These are phyloP conservation scores for Helicoverpa zea DNA, from an alignment of 1,140 invertebrate genomes.

Conservation along the genomic window DNA sequence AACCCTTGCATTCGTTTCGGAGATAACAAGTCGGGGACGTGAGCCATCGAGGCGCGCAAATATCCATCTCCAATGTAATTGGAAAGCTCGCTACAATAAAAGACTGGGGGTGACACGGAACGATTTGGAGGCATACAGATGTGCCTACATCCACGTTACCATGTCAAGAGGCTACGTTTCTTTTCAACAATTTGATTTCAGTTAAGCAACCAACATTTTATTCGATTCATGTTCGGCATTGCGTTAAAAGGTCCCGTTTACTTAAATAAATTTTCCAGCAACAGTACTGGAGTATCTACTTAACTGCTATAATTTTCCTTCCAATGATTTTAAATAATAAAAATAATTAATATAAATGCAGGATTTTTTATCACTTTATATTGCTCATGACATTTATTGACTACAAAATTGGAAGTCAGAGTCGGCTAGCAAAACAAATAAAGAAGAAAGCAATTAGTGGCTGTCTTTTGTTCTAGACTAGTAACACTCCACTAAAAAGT, in stretches of 20 bases:
- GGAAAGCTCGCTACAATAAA: slow-evolving; percentile 76
- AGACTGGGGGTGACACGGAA: slow-evolving; percentile 67
- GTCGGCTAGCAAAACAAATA: too few relatives aligned
- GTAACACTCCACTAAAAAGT: too few relatives aligned
- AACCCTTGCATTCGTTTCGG: slow-evolving; percentile 56
- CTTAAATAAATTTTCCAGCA: slow-evolving; percentile 12
- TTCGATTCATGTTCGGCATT: slow-evolving; percentile 2
- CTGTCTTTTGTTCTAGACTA: too few relatives aligned
- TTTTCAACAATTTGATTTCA: slow-evolving; percentile 41
- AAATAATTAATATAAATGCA: too few relatives aligned
- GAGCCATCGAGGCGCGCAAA: slow-evolving; percentile 57
- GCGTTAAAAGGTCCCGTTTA: slow-evolving; percentile 31
- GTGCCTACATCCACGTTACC: slow-evolving; percentile 52
- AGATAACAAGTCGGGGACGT: slow-evolving; percentile 58
- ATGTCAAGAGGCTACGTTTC: slow-evolving; percentile 45
- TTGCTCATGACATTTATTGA: too few relatives aligned
- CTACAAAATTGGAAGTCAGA: too few relatives aligned
- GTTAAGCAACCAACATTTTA: slow-evolving; percentile 24
- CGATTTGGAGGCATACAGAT: slow-evolving; percentile 61
- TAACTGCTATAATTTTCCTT: background rate
- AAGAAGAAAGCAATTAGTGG: too few relatives aligned
- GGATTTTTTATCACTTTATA: too few relatives aligned
- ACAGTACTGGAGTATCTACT: background rate
- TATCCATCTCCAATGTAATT: slow-evolving; percentile 74
- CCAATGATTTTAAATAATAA: too few relatives aligned